A percentile compares a stretch with the other conserved stretches of the same genome.
These are phyloP conservation scores for Aphaenogaster ashmeadi DNA, from an alignment of 1,140 invertebrate species.

Conservation along the genomic window DNA sequence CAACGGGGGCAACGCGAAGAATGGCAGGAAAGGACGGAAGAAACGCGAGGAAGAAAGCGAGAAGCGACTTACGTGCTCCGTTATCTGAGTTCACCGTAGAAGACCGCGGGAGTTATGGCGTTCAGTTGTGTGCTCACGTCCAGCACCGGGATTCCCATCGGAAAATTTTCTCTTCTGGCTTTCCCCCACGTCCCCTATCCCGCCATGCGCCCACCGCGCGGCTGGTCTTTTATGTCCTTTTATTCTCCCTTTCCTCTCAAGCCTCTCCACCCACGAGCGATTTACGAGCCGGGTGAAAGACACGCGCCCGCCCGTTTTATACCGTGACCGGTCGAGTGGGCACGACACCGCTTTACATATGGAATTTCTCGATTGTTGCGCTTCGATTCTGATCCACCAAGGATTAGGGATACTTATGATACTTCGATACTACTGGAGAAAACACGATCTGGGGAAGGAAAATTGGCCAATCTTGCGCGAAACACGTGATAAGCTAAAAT, in stretches of 20 bases:
- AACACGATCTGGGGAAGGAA: not conserved
- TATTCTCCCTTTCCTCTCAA: conserved; percentile 56
- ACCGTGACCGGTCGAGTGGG: conserved; percentile 22
- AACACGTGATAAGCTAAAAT: conserved; percentile 1
- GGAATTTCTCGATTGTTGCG: conserved; percentile 66
- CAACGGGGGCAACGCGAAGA: not conserved
- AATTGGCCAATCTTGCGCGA: conserved; percentile 20
- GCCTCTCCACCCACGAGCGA: conserved; percentile 78
- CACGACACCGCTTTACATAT: conserved; percentile 73
- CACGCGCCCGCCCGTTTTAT: conserved; percentile 77
- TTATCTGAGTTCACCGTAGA: conserved; percentile 70
- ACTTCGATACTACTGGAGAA: conserved; percentile 15
- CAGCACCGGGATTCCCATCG: conserved; percentile 67
- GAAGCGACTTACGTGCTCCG: conserved; percentile 47
- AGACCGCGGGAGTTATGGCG: conserved; percentile 73
- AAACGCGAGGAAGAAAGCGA: conserved; percentile 55
- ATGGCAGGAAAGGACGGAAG: not conserved
- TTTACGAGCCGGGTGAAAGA: conserved; percentile 80
- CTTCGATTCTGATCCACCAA: conserved; percentile 25
- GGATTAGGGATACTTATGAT: conserved; percentile 34
- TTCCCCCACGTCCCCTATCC: not conserved
- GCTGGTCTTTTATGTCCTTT: conserved; percentile 47
- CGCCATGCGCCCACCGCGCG: conserved; percentile 32
- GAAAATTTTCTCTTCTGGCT: conserved; percentile 75
- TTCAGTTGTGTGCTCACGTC: conserved; percentile 48